These are phyloP conservation scores for Orcinus orca DNA, from an alignment of 2,113 vertebrate species.

Conservation along the genomic window DNA sequence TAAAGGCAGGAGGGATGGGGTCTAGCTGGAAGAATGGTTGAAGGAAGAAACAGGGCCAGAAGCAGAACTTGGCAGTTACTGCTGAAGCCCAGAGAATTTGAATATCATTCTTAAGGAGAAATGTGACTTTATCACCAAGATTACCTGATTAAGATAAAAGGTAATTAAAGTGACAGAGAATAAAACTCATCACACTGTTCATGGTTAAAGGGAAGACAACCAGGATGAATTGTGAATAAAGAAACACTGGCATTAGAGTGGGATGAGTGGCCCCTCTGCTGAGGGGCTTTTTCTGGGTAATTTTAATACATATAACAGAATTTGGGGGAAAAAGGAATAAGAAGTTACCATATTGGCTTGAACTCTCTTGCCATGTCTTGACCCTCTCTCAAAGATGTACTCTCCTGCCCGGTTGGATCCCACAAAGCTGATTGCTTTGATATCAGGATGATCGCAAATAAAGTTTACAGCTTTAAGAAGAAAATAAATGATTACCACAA, in stretches of 20 bases:
- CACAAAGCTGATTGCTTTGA: constrained; percentile 98
- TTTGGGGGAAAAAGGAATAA: background rate
- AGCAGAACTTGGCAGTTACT: background rate
- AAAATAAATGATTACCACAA: constrained; percentile 66
- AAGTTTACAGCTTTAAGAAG: constrained; percentile 92
- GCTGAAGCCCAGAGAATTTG: constrained; percentile 4
- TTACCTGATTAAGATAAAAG: background rate
- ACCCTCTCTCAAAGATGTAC: constrained; percentile 97
- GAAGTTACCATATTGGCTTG: constrained; percentile 96
- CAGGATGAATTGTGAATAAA: constrained; percentile 3
- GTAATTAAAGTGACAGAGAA: background rate
- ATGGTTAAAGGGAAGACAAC: constrained; percentile 1
- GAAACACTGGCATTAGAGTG: background rate
- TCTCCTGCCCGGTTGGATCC: constrained; percentile 98
- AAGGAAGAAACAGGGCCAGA: constrained; percentile 12
- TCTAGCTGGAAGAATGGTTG: background rate
- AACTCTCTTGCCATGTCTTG: constrained; percentile 95
- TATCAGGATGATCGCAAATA: constrained; percentile 96
- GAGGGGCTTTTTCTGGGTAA: background rate
- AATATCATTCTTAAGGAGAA: constrained; percentile 15
- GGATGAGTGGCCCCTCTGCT: background rate
- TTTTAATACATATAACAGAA: background rate
- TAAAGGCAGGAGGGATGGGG: background rate
- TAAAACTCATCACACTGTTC: background rate
- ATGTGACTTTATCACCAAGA: background rate